These are phyloP conservation scores for Leucophora obtusa DNA, from an alignment of 2,888 invertebrate genomes.

Conservation along the genomic window DNA sequence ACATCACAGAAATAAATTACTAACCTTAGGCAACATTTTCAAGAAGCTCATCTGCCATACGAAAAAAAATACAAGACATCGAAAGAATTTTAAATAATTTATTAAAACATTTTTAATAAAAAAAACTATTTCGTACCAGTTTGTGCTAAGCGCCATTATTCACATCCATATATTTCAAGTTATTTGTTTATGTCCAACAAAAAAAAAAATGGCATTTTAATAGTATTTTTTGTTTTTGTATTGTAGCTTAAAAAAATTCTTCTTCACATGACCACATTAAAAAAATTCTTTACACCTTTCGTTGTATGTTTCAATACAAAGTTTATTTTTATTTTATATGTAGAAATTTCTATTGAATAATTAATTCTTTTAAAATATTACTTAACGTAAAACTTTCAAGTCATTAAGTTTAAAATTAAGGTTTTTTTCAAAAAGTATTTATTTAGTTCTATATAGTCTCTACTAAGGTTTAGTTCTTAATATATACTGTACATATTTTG, in stretches of 20 bases:
- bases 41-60: constrained; percentile 9
- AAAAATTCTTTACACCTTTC: background rate
- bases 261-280: constrained; percentile 5
- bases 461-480: constrained; percentile 23
- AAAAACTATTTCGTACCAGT: constrained; percentile 60
- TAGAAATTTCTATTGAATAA: background rate
- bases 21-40: constrained; percentile 59
- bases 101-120: background rate
- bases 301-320: background rate
- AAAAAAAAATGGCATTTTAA: constrained; percentile 28
- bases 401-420: background rate
- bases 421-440: background rate
- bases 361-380: background rate
- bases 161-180: constrained; percentile 21
- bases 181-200: constrained; percentile 26
- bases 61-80: constrained; percentile 25
- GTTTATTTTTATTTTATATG: background rate
- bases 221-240: constrained; percentile 23
- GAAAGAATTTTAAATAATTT: constrained; percentile 49
- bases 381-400: background rate
- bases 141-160: constrained; percentile 58
- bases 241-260: background rate
- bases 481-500: background rate
- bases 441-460: constrained; percentile 35
- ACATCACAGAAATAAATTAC: constrained; percentile 38